Base-by-base conservation (phyloP, 2,797 vertebrate species). In the Pygocentrus nattereri region DNA sequence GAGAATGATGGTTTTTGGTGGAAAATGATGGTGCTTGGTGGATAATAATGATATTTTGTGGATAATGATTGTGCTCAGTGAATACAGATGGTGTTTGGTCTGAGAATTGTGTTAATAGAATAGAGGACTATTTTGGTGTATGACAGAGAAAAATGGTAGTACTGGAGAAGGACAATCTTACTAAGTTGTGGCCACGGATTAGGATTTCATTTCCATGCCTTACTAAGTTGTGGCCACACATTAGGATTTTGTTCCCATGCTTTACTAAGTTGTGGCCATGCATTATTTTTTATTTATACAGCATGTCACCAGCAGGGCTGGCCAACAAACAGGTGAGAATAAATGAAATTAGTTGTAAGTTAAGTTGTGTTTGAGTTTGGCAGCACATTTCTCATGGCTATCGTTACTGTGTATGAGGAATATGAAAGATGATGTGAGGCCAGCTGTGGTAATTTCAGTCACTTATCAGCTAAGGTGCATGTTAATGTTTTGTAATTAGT, bases 401-500 rank as follows among this genome's bases (percentile, higher is more conserved):
- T 65, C 23, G 25, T 13, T 50, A n/a, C 25, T 65, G 59, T 65
- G n/a, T 47, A 65, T 65, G 38, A 58, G 25, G 79, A 58, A 80
- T n/a, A 50, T 74, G 25, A 74, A 80, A 31, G 25, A 68, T 65
- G 61, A 58, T 27, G 50, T 65, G 70, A 3, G 49, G 49, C 38
- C 78, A 80, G 70, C 70, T 74, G 59, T 30, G 52, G 41, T 56
- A 41, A 58, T 80, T 31, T 80, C 30, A 41, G 59, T 54, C 59
- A 80, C 78, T 52, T 54, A 74, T 54, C 61, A 49, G 50, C 71
- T 56, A 74, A 74, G 54, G 47, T 30, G 65, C 18, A n/a, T 65
- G 70, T 19, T 74, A 73, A 79, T 65, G 70, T 8, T 74, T 80
- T 47, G 65, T 23, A 74, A 82, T 79, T 79, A 85, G 83, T 2